Conservation (phyloP, 1,140 invertebrate species). For the Bombus cullumanus region DNA sequence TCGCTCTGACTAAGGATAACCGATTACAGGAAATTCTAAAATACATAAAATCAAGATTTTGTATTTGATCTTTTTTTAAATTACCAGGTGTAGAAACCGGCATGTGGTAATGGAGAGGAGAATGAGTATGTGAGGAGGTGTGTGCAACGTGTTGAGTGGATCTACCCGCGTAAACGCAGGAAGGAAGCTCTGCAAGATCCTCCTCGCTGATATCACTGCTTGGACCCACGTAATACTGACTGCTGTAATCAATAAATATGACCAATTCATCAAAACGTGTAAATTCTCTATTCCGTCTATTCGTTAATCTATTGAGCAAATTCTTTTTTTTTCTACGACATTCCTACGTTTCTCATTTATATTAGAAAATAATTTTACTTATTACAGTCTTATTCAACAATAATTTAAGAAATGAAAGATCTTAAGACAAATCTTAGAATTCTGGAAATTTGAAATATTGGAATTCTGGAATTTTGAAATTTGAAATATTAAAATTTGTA, state of each 20-base stretch:
- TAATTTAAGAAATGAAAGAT: neutral
- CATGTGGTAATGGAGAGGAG: slow-evolving; percentile 80
- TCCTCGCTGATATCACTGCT: slow-evolving; percentile 83
- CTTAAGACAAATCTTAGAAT: neutral
- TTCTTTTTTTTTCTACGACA: neutral
- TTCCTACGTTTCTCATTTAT: neutral
- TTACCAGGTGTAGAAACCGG: slow-evolving; percentile 79
- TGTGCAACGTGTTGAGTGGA: slow-evolving; percentile 78
- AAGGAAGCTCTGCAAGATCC: slow-evolving; percentile 85
- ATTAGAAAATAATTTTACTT: neutral
- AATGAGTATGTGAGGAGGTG: slow-evolving; percentile 76
- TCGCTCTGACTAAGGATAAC: no score
- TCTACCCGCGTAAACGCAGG: slow-evolving; percentile 87
- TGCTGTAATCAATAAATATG: slow-evolving; percentile 67
- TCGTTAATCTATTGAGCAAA: neutral
- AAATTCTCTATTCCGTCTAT: neutral
- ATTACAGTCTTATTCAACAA: neutral
- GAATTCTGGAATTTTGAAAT: neutral
- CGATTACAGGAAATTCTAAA: no score
- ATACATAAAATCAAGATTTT: no score
- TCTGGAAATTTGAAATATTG: neutral
- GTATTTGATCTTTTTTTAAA: neutral
- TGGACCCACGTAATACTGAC: slow-evolving; percentile 82
- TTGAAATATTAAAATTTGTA: no score
- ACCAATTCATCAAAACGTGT: neutral